Evolutionary conservation across 2,888 invertebrate genomes (phyloP).

Genomic region (Nemapogon koenigi): DNA sequence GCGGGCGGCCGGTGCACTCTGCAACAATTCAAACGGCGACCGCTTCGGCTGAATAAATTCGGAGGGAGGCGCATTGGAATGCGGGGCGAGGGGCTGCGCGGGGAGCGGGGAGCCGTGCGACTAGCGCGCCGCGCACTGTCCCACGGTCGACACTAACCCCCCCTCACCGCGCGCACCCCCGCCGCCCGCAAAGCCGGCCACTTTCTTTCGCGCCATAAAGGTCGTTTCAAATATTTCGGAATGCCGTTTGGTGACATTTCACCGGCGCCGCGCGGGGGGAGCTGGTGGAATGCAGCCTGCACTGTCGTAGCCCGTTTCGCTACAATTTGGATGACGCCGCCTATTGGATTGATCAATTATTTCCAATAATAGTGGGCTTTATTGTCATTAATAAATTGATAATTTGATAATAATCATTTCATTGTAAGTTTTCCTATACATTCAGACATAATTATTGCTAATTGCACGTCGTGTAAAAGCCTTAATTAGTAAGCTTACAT

Average conservation of each 20-base stretch:
- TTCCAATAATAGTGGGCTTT: too few relatives aligned
- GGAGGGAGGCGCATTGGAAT: slow-evolving; percentile 58
- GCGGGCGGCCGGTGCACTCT: slow-evolving; percentile 21
- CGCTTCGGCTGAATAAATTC: slow-evolving; percentile 61
- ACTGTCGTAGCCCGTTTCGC: too few relatives aligned
- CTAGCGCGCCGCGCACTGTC: slow-evolving; percentile 69
- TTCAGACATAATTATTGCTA: too few relatives aligned
- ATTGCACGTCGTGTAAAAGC: too few relatives aligned
- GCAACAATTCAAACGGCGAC: slow-evolving; percentile 22
- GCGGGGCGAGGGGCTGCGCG: slow-evolving; percentile 40
- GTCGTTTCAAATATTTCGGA: slow-evolving; percentile 66
- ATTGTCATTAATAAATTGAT: too few relatives aligned
- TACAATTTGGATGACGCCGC: too few relatives aligned
- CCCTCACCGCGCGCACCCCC: slow-evolving; percentile 24
- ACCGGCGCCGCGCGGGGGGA: slow-evolving; percentile 40
- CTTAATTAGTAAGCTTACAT: too few relatives aligned
- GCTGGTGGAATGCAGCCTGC: slow-evolving; percentile 38
- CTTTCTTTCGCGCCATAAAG: slow-evolving; percentile 66
- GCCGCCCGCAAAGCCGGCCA: slow-evolving; percentile 20
- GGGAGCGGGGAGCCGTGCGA: slow-evolving; percentile 68
- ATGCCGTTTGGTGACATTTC: slow-evolving; percentile 64
- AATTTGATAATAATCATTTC: too few relatives aligned
- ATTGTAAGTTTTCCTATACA: too few relatives aligned
- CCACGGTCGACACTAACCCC: slow-evolving; percentile 50
- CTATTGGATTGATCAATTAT: too few relatives aligned